Evolutionary conservation across 2,888 invertebrate genomes (phyloP).

Genomic region (Apantesis nais): DNA sequence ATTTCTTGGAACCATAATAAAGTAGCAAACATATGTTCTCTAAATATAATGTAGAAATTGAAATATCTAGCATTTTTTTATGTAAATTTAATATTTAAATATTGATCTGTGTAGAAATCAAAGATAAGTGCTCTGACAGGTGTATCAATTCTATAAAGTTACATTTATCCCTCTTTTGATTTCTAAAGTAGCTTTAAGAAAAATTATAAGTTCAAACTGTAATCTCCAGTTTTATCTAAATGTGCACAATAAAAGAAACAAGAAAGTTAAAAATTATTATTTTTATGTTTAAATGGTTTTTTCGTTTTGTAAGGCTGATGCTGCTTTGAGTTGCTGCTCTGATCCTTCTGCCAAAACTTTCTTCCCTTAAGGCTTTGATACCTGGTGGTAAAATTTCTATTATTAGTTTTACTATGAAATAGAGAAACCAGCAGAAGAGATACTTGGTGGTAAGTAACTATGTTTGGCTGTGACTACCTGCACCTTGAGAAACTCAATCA

Average conservation of each 20-base stretch:
- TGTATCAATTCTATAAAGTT: slow-evolving; percentile 33
- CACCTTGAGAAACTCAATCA: too few species aligned
- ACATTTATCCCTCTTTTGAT: slow-evolving; percentile 31
- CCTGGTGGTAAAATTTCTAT: slow-evolving; percentile 59
- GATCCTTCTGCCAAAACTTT: slow-evolving; percentile 78
- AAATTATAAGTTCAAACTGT: slow-evolving; percentile 42
- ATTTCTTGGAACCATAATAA: neutral
- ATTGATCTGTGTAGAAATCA: slow-evolving; percentile 6
- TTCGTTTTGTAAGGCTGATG: slow-evolving; percentile 62
- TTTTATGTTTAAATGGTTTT: slow-evolving; percentile 70
- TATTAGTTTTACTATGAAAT: slow-evolving; percentile 9
- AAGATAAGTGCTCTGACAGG: slow-evolving; percentile 32
- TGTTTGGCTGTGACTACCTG: too few species aligned
- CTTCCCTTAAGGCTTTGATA: slow-evolving; percentile 79
- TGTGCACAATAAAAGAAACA: slow-evolving; percentile 45
- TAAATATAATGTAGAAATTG: neutral
- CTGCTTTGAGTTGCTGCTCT: slow-evolving; percentile 40
- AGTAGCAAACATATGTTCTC: neutral
- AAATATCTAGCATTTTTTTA: too few species aligned
- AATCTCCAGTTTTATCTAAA: slow-evolving; percentile 36
- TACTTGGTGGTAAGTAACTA: too few species aligned
- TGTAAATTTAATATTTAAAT: too few species aligned
- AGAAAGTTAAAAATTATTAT: slow-evolving; percentile 31
- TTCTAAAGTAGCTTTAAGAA: slow-evolving; percentile 40
- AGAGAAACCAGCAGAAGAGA: too few species aligned